These are phyloP conservation scores for Aplidium turbinatum DNA, from an alignment of 23 tunicate genomes.

Conservation along the genomic window DNA sequence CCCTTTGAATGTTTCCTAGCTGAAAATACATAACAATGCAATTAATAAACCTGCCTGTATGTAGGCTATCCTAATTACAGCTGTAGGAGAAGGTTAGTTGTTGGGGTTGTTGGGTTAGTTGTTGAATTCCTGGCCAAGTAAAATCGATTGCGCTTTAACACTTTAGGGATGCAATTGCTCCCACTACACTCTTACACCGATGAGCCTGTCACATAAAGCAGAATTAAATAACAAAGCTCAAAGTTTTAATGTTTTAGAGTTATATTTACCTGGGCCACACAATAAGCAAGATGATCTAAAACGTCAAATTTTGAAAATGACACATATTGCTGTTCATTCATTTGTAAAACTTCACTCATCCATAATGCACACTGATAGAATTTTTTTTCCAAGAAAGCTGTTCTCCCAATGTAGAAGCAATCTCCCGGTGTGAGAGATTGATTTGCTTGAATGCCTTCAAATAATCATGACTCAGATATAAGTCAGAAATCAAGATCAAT, in stretches of 20 bases:
- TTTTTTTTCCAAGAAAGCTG: constrained; percentile 35
- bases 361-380: constrained; percentile 61
- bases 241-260: background rate
- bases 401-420: constrained; percentile 52
- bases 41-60: background rate
- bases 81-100: no score
- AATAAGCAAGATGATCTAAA: constrained; percentile 42
- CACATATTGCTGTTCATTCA: background rate
- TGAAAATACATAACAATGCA: no score
- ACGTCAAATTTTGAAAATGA: constrained; percentile 39
- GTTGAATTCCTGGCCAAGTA: no score
- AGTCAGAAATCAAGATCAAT: no score
- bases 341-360: constrained; percentile 26
- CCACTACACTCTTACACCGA: no score
- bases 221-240: no score
- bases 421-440: constrained; percentile 42
- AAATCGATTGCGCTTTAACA: no score
- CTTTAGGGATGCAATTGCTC: no score
- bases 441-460: background rate
- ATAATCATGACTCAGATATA: background rate
- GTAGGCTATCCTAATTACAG: no score
- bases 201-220: no score
- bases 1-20: constrained; percentile 13
- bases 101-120: no score
- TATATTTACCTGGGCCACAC: background rate